Base-by-base conservation (phyloP, 2,888 invertebrate species). In the Dexiosoma caninum region DNA sequence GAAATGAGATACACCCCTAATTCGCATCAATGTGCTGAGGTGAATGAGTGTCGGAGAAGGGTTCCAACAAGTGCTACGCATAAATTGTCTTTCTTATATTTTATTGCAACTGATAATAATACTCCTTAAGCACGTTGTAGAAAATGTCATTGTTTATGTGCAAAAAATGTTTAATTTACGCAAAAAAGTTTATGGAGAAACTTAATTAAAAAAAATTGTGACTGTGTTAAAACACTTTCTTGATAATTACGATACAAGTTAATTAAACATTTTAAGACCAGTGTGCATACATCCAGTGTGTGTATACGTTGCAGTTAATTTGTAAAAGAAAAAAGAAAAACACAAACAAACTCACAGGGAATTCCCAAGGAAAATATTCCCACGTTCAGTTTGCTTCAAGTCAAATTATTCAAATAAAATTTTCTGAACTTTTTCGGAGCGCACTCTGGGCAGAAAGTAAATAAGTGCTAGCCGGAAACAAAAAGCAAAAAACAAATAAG, bases 331-430 rank as follows among this genome's bases (percentile, higher is more conserved):
- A 70, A 67, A 19, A 6, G n/a, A 30, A 30, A 40, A 23, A 46
- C 23, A 59, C 51, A 42, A 53, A n/a, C 62, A 23, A 23, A 78
- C 49, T 60, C 62, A 57, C 5, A 69, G 46, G 53, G 55, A 74
- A 78, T 62, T 78, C 49, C 46, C 27, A 53, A 74, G 42, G 12
- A 49, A 78, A 32, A 74, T 78, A 69, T 78, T 74, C 78, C 60
- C 78, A 78, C 78, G 78, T 67, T 74, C 7, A 27, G 8, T 42
- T 67, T 78, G 19, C 21, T 49, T 67, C 0, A 30, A 30, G 16
- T 67, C 35, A 14, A 16, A 59, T 53, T 44, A 60, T 53, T 46
- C 7, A 40, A 62, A 40, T 55, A 42, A 21, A 40, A 19, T 55
- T 35, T 37, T 44, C 32, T n/a, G n/a, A n/a, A n/a, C n/a, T n/a